Conservation (phyloP, 2,888 invertebrate species). For the Mycalesis mineus region DNA sequence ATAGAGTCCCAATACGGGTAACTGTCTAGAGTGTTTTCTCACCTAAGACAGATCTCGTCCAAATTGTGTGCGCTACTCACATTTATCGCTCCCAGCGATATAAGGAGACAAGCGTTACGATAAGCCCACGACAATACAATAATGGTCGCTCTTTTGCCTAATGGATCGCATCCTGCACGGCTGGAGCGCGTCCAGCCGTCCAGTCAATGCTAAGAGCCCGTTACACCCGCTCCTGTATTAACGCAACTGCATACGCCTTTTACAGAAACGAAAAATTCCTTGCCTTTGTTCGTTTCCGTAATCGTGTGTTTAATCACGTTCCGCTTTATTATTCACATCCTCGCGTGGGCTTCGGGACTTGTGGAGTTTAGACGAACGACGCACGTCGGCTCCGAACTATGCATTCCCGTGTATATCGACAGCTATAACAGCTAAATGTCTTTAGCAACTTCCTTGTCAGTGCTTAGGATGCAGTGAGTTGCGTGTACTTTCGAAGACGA, state of each 20-base stretch:
- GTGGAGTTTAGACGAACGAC: conserved; percentile 12
- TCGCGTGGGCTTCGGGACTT: conserved; percentile 48
- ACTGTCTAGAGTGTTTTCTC: background rate
- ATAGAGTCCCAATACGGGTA: background rate
- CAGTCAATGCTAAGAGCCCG: conserved; percentile 70
- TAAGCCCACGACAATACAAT: conserved; percentile 75
- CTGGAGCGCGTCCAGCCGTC: conserved; percentile 68
- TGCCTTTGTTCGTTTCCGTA: conserved; percentile 32
- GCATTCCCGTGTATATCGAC: conserved; percentile 45
- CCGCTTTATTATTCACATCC: conserved; percentile 45
- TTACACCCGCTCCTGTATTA: conserved; percentile 48
- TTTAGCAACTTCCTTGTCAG: conserved; percentile 29
- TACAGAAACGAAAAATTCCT: conserved; percentile 34
- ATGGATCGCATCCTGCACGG: conserved; percentile 69
- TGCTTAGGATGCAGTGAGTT: conserved; percentile 60
- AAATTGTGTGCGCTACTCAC: conserved; percentile 13
- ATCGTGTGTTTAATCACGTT: conserved; percentile 34
- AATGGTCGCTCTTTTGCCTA: conserved; percentile 72
- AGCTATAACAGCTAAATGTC: conserved; percentile 40
- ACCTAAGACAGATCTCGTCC: conserved; percentile 6
- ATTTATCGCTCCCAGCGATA: conserved; percentile 51
- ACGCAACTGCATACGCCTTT: conserved; percentile 18
- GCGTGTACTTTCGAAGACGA: conserved; percentile 41
- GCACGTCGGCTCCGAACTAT: conserved; percentile 37
- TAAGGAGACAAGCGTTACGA: conserved; percentile 65